A percentile compares a stretch with the other conserved stretches of the same genome.
These are phyloP conservation scores for Nymphalis io DNA, from an alignment of 1,140 invertebrate species.

Conservation along the genomic window DNA sequence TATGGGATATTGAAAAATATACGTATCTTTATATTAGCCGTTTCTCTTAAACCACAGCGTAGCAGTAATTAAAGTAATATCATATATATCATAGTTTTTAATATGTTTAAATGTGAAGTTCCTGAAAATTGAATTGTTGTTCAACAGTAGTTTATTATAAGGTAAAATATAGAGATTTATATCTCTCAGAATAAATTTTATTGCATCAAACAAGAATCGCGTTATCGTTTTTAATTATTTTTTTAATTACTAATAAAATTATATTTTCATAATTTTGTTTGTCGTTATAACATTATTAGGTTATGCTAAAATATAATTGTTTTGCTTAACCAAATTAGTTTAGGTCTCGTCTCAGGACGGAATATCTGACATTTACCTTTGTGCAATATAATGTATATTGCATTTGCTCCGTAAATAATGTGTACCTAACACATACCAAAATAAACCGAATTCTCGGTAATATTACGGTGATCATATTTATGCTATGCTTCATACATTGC, in stretches of 20 bases:
- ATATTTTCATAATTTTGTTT: no score
- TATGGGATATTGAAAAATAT: neutral
- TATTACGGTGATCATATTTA: conserved; percentile 26
- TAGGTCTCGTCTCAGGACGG: neutral
- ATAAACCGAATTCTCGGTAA: conserved; percentile 8
- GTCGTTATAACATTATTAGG: no score
- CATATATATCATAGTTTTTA: neutral
- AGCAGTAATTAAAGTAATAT: neutral
- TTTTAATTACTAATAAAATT: no score
- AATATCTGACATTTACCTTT: neutral
- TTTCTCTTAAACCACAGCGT: neutral
- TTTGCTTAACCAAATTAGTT: neutral
- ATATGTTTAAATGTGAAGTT: neutral
- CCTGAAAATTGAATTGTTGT: no score
- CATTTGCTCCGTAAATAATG: neutral
- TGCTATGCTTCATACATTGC: conserved; percentile 16
- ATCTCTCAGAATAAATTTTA: no score
- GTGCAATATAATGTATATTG: neutral
- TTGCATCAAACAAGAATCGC: no score
- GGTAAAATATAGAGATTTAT: no score
- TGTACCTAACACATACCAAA: conserved; percentile 11
- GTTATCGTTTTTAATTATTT: no score
- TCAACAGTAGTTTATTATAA: no score
- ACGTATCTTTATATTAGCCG: neutral
- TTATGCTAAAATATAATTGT: neutral